Base-by-base conservation (phyloP, 2,888 invertebrate genomes). In the Rapana venosa region DNA sequence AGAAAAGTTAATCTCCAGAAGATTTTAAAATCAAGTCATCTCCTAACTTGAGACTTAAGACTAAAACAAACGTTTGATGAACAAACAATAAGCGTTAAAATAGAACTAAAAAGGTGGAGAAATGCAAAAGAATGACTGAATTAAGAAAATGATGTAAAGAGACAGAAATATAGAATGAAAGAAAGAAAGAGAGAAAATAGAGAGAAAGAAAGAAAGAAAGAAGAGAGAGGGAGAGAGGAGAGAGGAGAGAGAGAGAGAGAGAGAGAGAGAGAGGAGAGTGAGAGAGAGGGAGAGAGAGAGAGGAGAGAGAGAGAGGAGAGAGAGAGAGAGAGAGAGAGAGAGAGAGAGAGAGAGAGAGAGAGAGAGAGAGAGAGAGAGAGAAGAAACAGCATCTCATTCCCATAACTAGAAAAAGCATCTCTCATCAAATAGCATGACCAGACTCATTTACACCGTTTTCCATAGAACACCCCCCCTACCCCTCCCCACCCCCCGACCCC, bases 291-390 rank as follows among this genome's bases (percentile, higher is more conserved):
- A 47, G 47, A 47, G 47, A 47, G 47, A 47, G 47, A 47, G 47
- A 47, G 47, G 8, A 47, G 4, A n/a, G n/a, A n/a, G n/a, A n/a
- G n/a, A n/a, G n/a, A n/a, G n/a, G 11, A 30, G 77, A 77, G 8
- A 77, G 77, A 32, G 8, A 30, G n/a, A 77, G 30, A 77, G 30
- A 77, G 30, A n/a, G 77, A 30, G 77, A 77, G 32, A 30, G n/a
- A 77, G 77, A 30, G 77, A 77, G 30, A 77, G 77, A n/a, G 77
- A 77, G 77, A 30, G 77, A 70, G 70, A 70, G 70, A 70, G 70
- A 22, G 70, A 70, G 70, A 22, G 70, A 22, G 15, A 58, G 58
- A 58, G 15, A 58, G 58, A 58, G 15, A 58, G 58, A 61, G 13
- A 61, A 22, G 61, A 61, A 61, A 74, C 74, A n/a, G 13, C 26